These are phyloP conservation scores for Hydrolagus colliei DNA, from an alignment of 2,797 vertebrate genomes.

Conservation along the genomic window DNA sequence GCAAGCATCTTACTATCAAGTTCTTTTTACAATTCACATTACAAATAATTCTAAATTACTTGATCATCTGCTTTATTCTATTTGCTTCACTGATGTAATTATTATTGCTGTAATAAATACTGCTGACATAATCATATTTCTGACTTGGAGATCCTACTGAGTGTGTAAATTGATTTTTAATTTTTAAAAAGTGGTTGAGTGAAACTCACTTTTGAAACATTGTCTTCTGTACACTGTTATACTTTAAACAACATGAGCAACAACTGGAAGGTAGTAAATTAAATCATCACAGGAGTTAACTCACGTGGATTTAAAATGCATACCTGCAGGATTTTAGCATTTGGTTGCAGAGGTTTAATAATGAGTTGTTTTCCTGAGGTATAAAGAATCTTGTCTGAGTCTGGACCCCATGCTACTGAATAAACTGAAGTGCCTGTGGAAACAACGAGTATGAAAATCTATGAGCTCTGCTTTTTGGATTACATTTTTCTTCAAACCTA, in stretches of 20 bases:
- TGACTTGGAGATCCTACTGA: neutral
- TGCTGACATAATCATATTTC: too few species aligned
- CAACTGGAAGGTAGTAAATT: neutral
- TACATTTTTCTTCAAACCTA: neutral
- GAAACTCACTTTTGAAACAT: neutral
- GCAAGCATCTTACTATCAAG: too few species aligned
- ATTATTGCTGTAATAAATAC: too few species aligned
- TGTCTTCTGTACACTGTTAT: neutral
- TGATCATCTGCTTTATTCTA: too few species aligned
- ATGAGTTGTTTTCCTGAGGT: constrained; percentile 82
- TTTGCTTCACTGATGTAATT: too few species aligned
- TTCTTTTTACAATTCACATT: too few species aligned
- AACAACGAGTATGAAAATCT: constrained; percentile 12
- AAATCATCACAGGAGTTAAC: neutral
- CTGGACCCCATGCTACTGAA: constrained; percentile 85
- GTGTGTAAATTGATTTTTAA: neutral
- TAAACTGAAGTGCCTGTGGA: constrained; percentile 79
- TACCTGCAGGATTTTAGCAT: constrained; percentile 84
- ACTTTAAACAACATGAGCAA: neutral
- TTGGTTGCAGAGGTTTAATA: constrained; percentile 92
- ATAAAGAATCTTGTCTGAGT: constrained; percentile 85
- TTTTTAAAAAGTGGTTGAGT: neutral
- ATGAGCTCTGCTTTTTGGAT: neutral
- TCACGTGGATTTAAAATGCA: neutral
- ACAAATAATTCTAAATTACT: too few species aligned